These are phyloP conservation scores for Chirona hameri DNA, from an alignment of 2,888 invertebrate species.

Conservation along the genomic window DNA sequence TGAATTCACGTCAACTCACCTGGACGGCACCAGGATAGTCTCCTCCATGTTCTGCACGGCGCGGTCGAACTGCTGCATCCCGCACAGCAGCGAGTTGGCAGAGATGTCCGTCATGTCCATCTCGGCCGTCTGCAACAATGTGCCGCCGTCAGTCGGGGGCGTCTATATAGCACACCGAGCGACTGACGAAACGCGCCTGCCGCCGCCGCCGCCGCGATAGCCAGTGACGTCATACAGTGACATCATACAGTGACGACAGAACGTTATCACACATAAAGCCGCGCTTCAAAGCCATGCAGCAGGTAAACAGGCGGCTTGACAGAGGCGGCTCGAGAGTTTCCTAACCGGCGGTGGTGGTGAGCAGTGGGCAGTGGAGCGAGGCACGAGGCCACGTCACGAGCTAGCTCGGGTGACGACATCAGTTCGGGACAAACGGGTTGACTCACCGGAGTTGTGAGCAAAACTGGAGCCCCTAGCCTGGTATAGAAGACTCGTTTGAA, in stretches of 20 bases:
- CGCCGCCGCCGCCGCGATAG: no score
- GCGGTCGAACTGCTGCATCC: conserved; percentile 1
- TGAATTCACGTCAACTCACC: neutral
- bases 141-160: neutral
- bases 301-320: neutral
- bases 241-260: neutral
- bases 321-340: neutral
- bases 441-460: neutral
- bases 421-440: neutral
- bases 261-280: neutral
- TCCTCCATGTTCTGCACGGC: conserved; percentile 24
- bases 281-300: neutral
- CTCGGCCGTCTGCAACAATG: neutral
- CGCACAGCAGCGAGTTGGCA: conserved; percentile 5
- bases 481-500: no score
- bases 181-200: neutral
- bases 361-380: neutral
- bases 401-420: neutral
- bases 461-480: neutral
- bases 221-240: no score
- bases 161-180: neutral
- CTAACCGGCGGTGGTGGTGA: neutral
- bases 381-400: neutral
- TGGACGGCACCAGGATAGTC: conserved; percentile 6
- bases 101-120: conserved; percentile 22